Base-by-base conservation (phyloP, 2,113 vertebrate genomes). In the Tachysurus fulvidraco region DNA sequence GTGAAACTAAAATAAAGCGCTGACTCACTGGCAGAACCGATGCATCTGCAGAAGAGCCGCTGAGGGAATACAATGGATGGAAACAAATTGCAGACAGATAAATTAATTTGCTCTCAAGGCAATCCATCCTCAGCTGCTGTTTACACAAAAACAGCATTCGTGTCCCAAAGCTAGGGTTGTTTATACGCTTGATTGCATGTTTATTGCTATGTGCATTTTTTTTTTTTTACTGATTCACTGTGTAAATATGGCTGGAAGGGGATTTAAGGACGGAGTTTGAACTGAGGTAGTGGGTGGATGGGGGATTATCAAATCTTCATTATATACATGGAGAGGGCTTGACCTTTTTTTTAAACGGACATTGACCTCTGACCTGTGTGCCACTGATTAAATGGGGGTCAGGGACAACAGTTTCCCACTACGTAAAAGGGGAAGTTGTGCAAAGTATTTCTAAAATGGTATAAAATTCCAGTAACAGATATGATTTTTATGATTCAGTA, bases 101-200 rank as follows among this genome's bases (percentile, higher is more conserved):
- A 92, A 93, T 86, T 21, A 85, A 86, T 90, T 88, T 88, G 84
- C 82, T 82, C 88, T 85, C 57, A 83, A 88, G 86, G 88, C 88
- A 90, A 67, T 25, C 64, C 60, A 76, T 79, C 57, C 84, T 83
- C 89, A 91, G 86, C 92, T 93, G 91, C 92, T 93, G 93, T 93
- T 87, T 87, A 69, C 67, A 87, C 91, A 59, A 80, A 77, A 83
- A 81, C 87, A 54, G 0, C 4, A 0, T 89, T 89, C 88, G 78
- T 67, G 85, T 90, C 89, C 88, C 85, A 87, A 85, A 88, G 77
- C 88, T 86, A 88, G 92, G 90, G 90, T 87, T 93, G 92, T 85
- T 92, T 92, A 90, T 89, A 90, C 91, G 92, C 88, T 89, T 93
- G 82, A 81, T 85, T 88, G 91, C 92, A 93, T 93, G 92, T 94